Conservation (phyloP, 2,113 vertebrate genomes). For the Notarius lentiginosus region DNA sequence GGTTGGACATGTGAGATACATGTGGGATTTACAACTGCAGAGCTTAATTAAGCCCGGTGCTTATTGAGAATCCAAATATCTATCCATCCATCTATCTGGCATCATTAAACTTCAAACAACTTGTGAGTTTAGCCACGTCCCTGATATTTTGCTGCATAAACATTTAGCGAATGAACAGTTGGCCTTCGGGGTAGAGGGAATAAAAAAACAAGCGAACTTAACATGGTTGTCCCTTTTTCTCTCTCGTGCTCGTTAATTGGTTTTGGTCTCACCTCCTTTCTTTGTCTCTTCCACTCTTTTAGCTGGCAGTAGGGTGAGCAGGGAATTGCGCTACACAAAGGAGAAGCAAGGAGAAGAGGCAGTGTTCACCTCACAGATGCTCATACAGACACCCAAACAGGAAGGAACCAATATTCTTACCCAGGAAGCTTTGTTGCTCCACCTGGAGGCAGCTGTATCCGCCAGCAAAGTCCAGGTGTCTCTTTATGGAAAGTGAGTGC, state of each 20-base stretch:
- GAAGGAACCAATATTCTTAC: constrained; percentile 89
- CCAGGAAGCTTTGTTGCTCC: constrained; percentile 87
- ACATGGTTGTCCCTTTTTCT: background rate
- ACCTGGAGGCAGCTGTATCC: constrained; percentile 88
- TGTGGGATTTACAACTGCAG: constrained; percentile 10
- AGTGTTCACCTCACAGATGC: constrained; percentile 92
- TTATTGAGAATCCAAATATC: background rate
- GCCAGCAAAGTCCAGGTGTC: constrained; percentile 98
- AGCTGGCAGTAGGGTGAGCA: constrained; percentile 95
- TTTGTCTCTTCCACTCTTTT: constrained; percentile 47
- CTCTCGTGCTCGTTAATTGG: background rate
- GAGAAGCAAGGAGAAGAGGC: constrained; percentile 97
- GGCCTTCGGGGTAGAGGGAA: background rate
- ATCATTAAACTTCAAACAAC: background rate
- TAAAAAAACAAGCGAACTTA: background rate
- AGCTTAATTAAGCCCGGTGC: constrained; percentile 27
- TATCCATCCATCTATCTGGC: background rate
- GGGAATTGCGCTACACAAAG: constrained; percentile 92
- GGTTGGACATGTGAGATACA: constrained; percentile 14
- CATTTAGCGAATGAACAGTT: background rate
- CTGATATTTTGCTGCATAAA: background rate
- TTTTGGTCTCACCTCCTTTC: constrained; percentile 1
- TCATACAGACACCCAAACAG: constrained; percentile 92
- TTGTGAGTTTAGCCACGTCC: too few relatives aligned
- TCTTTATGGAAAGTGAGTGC: constrained; percentile 95